phyloP scores from a whole-genome alignment of 2,797 vertebrate species.

The Myoxocephalus aenaeus region DNA sequence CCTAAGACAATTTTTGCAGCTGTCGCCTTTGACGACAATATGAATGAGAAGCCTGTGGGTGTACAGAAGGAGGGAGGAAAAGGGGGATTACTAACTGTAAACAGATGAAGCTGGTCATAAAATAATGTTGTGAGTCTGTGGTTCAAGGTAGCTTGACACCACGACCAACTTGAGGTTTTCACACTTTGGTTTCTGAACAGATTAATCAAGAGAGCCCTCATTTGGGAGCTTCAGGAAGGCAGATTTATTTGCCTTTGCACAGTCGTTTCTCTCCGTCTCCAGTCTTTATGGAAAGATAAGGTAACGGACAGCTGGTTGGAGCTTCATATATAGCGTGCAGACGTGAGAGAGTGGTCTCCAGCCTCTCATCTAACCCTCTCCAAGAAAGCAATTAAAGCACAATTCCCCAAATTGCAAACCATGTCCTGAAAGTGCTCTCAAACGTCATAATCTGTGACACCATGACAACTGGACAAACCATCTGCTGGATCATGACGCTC shows the following conservation, averaged over 20 bases:
- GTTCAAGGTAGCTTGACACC: conserved; percentile 3
- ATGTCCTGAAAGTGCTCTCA: neutral
- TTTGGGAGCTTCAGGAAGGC: neutral
- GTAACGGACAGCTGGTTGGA: neutral
- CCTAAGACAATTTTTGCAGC: too few species aligned
- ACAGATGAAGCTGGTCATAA: neutral
- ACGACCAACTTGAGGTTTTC: neutral
- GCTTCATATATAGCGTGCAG: neutral
- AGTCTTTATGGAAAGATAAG: neutral
- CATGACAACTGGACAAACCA: neutral
- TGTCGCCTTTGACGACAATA: too few species aligned
- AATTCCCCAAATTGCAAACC: neutral
- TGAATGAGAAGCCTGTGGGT: conserved; percentile 28
- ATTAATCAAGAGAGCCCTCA: neutral
- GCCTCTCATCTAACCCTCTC: neutral
- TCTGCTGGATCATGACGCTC: conserved; percentile 1
- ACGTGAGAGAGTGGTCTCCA: neutral
- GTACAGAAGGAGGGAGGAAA: neutral
- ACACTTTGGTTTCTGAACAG: neutral
- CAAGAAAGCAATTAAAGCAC: neutral
- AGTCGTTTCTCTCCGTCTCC: neutral
- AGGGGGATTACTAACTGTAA: conserved; percentile 13
- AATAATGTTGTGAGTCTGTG: neutral
- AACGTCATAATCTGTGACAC: neutral
- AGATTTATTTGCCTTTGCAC: neutral